phyloP scores from a whole-genome alignment of 2,888 invertebrate species.

The Endomychus coccineus region DNA sequence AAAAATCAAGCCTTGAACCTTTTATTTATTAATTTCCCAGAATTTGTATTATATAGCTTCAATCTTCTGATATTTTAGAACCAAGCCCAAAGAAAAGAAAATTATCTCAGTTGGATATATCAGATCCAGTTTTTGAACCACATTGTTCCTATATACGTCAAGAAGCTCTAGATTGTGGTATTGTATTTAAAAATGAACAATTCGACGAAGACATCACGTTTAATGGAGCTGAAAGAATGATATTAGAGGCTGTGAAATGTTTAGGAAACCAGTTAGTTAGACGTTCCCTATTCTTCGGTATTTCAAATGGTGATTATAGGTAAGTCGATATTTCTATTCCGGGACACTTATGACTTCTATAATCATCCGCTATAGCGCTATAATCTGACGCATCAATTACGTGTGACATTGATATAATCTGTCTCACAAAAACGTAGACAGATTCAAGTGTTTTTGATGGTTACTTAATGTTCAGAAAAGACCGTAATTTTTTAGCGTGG shows the following conservation, averaged over 20 bases:
- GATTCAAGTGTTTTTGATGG: too few relatives aligned
- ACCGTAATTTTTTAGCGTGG: too few relatives aligned
- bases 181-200: constrained; percentile 44
- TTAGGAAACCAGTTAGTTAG: constrained; percentile 48
- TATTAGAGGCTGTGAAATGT: constrained; percentile 47
- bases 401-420: too few relatives aligned
- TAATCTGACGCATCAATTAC: too few relatives aligned
- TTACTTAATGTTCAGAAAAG: too few relatives aligned
- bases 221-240: constrained; percentile 45
- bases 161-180: constrained; percentile 42
- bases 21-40: too few relatives aligned
- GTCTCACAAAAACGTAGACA: too few relatives aligned
- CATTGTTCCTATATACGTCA: constrained; percentile 43
- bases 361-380: too few relatives aligned
- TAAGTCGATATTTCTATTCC: constrained; percentile 4
- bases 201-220: constrained; percentile 42
- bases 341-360: too few relatives aligned
- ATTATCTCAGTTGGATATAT: constrained; percentile 20
- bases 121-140: constrained; percentile 29
- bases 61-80: too few relatives aligned
- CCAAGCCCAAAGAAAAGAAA: constrained; percentile 13
- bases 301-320: constrained; percentile 3
- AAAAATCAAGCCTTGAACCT: too few relatives aligned
- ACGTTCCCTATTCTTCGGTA: constrained; percentile 5
- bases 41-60: too few relatives aligned